Evolutionary conservation across 92 coral and sea anemone species (phyloP).

Genomic region (Parazoanthus swiftii): DNA sequence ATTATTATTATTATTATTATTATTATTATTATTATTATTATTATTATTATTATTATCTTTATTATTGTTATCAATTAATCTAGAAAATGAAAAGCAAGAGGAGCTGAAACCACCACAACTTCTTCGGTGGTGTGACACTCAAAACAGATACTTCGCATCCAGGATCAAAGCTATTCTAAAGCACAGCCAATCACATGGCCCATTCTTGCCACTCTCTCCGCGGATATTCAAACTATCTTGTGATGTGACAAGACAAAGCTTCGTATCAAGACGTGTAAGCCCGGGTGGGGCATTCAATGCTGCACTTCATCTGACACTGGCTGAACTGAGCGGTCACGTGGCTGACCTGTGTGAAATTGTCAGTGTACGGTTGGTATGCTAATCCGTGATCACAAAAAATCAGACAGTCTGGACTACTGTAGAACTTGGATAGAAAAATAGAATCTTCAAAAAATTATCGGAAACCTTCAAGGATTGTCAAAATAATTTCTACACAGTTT

Average conservation of each 20-base stretch:
- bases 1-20: too few species aligned
- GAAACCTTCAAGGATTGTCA: too few species aligned
- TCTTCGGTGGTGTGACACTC: constrained; percentile 65
- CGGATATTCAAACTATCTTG: constrained; percentile 63
- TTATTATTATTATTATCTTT: neutral
- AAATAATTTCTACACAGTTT: too few species aligned
- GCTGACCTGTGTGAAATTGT: constrained; percentile 64
- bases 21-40: too few species aligned
- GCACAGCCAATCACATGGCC: constrained; percentile 56
- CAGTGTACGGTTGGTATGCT: constrained; percentile 57
- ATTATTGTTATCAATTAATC: constrained; percentile 2
- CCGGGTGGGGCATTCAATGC: constrained; percentile 80
- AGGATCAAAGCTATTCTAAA: constrained; percentile 34
- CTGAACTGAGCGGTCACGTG: constrained; percentile 48
- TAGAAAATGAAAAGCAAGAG: constrained; percentile 45
- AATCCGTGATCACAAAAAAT: neutral
- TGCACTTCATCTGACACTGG: constrained; percentile 74
- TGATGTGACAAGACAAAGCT: constrained; percentile 54
- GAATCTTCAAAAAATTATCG: too few species aligned
- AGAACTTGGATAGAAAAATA: too few species aligned
- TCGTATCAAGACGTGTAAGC: constrained; percentile 51
- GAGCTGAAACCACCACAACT: constrained; percentile 50
- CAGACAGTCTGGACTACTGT: neutral
- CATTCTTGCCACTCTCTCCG: constrained; percentile 59
- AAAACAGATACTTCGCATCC: constrained; percentile 54